These are phyloP conservation scores for Bellardia bayeri DNA, from an alignment of 2,888 invertebrate species.

Conservation along the genomic window DNA sequence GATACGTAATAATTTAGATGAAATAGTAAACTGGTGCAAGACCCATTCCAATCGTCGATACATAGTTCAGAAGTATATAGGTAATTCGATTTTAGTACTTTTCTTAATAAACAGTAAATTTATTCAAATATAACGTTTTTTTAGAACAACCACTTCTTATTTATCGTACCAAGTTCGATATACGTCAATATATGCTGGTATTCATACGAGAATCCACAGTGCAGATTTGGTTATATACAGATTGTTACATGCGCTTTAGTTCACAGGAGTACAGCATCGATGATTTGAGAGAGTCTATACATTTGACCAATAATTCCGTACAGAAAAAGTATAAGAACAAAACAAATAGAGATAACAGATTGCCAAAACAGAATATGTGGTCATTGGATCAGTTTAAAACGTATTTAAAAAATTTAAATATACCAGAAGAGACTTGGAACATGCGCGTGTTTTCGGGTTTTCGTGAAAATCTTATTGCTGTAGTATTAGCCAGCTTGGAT, in stretches of 20 bases:
- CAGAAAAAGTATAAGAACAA: conserved; percentile 89
- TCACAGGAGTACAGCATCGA: conserved; percentile 91
- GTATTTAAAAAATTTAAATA: conserved; percentile 85
- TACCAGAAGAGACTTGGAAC: conserved; percentile 87
- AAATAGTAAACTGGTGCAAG: conserved; percentile 88
- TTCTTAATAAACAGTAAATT: not conserved
- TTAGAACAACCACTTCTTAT: conserved; percentile 92
- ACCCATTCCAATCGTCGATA: conserved; percentile 87
- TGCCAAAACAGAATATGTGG: conserved; percentile 95
- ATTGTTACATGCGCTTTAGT: conserved; percentile 94
- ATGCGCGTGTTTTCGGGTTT: conserved; percentile 92
- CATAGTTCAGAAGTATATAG: conserved; percentile 96
- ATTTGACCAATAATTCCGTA: conserved; percentile 94
- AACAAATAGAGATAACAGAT: conserved; percentile 85
- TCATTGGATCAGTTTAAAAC: conserved; percentile 89
- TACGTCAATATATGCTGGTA: conserved; percentile 93
- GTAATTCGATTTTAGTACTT: conserved; percentile 83
- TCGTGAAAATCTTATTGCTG: conserved; percentile 92
- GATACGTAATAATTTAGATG: conserved; percentile 90
- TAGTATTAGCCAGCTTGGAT: conserved; percentile 91
- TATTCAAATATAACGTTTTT: conserved; percentile 64
- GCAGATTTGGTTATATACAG: conserved; percentile 93
- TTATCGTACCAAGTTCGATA: conserved; percentile 95
- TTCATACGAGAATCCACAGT: conserved; percentile 90
- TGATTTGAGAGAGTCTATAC: conserved; percentile 93